These are phyloP conservation scores for Nasua narica DNA, from an alignment of 2,797 vertebrate species.

Conservation along the genomic window DNA sequence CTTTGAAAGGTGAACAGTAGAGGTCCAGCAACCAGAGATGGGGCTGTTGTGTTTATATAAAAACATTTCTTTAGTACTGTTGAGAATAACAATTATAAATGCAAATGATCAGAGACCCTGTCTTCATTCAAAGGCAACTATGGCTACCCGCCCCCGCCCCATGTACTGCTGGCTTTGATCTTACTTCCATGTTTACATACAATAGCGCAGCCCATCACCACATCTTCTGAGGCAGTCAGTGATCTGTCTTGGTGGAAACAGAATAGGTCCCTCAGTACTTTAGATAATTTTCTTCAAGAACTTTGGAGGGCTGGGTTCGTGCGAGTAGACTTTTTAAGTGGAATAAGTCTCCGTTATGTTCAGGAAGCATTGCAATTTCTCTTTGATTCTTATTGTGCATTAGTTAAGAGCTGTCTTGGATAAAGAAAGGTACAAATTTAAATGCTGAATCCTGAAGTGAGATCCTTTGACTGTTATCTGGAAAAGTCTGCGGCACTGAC, in stretches of 20 bases:
- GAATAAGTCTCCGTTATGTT: not conserved
- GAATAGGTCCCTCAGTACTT: not conserved
- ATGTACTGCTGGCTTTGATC: not conserved
- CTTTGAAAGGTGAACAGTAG: not conserved
- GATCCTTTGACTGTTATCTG: slow-evolving; percentile 54
- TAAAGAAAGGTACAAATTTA: slow-evolving; percentile 17
- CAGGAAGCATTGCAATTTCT: slow-evolving; percentile 15
- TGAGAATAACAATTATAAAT: not conserved
- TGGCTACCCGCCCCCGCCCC: too few species aligned
- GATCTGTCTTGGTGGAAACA: not conserved
- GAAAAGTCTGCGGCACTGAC: slow-evolving; percentile 62
- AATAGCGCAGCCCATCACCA: not conserved
- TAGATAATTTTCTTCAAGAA: not conserved
- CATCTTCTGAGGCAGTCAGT: not conserved
- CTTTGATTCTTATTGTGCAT: not conserved
- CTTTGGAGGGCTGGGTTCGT: not conserved
- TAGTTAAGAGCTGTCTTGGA: not conserved
- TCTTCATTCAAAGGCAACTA: not conserved
- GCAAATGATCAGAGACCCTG: not conserved
- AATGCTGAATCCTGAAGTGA: slow-evolving; percentile 70
- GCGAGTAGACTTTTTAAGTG: not conserved
- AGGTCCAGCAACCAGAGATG: not conserved
- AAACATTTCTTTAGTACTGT: not conserved
- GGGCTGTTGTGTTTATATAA: not conserved
- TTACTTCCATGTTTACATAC: not conserved